Conservation (phyloP, 2,797 vertebrate genomes). For the Spinibarbus caldwelli region DNA sequence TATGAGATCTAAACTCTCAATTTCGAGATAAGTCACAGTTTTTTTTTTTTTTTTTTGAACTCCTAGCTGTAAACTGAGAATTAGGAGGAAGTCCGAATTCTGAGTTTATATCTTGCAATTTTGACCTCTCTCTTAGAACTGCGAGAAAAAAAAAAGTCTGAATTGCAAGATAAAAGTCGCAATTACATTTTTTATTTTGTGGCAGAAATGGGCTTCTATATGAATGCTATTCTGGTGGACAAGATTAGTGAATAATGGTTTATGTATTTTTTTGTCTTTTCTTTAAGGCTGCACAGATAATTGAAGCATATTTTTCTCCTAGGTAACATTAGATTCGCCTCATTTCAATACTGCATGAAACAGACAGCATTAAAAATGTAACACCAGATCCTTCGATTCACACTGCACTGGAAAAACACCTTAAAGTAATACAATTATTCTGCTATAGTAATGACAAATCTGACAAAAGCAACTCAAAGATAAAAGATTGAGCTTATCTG, state of each 20-base stretch:
- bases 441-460: background rate
- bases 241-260: background rate
- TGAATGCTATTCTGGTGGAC: background rate
- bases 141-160: background rate
- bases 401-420: background rate
- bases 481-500: slow-evolving; percentile 15
- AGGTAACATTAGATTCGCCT: background rate
- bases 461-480: slow-evolving; percentile 10
- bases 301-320: background rate
- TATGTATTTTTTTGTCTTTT: no score
- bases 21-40: background rate
- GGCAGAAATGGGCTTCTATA: background rate
- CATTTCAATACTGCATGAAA: background rate
- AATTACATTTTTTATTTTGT: background rate
- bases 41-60: background rate
- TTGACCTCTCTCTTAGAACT: background rate
- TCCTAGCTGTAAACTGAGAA: background rate
- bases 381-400: background rate
- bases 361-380: slow-evolving; percentile 9
- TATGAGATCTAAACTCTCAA: background rate
- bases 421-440: slow-evolving; percentile 20
- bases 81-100: no score
- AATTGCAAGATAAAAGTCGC: background rate
- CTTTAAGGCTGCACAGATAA: background rate
- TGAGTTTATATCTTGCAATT: background rate